These are phyloP conservation scores for Ceratoteleas bidentatus DNA, from an alignment of 1,140 invertebrate genomes.

Conservation along the genomic window DNA sequence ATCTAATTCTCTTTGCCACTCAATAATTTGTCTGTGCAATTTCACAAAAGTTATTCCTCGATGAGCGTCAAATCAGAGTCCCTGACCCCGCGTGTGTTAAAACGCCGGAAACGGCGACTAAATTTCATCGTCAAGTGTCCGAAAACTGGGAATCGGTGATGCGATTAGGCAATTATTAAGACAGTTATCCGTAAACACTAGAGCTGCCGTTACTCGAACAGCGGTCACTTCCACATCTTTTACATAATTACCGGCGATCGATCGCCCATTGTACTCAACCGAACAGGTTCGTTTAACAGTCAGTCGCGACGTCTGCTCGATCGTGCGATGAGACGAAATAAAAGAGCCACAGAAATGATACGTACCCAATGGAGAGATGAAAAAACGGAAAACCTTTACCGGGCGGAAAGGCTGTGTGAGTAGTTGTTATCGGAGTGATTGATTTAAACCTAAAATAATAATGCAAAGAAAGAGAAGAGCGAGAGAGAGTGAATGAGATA, in stretches of 20 bases:
- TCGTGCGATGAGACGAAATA: constrained; percentile 1
- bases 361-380: constrained; percentile 21
- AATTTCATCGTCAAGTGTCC: background rate
- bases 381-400: constrained; percentile 35
- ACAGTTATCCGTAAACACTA: constrained; percentile 14
- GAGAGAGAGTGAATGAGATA: no score
- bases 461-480: no score
- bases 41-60: constrained; percentile 44
- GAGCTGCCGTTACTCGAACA: constrained; percentile 52
- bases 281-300: no score
- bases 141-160: constrained; percentile 10
- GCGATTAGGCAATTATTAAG: constrained; percentile 37
- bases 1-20: no score
- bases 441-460: no score
- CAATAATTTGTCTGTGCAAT: background rate
- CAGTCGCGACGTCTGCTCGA: background rate
- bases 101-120: no score
- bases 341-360: constrained; percentile 26
- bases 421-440: no score
- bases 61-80: constrained; percentile 11
- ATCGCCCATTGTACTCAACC: no score
- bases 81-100: no score
- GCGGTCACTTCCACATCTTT: constrained; percentile 5
- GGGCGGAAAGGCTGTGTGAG: no score
- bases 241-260: no score